Percentiles rank a stretch among this genome's conserved stretches.
Evolutionary conservation across 2,797 vertebrate genomes (phyloP).

Genomic region (Macropus fuliginosus): DNA sequence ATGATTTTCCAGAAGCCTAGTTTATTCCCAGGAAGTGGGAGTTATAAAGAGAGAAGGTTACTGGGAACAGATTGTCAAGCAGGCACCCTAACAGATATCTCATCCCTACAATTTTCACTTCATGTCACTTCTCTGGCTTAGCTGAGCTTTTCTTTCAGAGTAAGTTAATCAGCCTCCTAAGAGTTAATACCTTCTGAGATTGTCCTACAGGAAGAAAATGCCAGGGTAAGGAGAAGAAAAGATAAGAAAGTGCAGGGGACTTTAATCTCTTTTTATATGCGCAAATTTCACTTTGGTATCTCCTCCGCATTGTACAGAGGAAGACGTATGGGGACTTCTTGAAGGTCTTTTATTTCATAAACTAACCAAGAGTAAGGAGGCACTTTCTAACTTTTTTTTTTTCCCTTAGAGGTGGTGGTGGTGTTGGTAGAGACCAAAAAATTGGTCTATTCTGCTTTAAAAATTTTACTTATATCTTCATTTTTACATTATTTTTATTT

Average conservation of each 20-base stretch:
- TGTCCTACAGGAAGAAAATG: background rate
- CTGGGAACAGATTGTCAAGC: background rate
- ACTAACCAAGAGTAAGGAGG: background rate
- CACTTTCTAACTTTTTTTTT: background rate
- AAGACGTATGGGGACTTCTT: background rate
- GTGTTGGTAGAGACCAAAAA: background rate
- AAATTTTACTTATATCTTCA: background rate
- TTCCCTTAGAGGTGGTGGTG: background rate
- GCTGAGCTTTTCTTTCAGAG: background rate
- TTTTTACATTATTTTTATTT: background rate
- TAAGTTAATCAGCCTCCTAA: background rate
- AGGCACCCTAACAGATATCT: background rate
- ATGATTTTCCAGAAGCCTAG: background rate
- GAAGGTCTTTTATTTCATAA: background rate
- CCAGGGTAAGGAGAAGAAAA: background rate
- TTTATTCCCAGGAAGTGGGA: background rate
- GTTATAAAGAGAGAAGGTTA: background rate
- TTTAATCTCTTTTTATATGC: background rate
- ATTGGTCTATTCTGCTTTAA: background rate
- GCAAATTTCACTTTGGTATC: background rate
- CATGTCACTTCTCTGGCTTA: background rate
- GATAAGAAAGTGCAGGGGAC: background rate
- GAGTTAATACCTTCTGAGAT: background rate
- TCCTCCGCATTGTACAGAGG: background rate
- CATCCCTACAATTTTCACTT: background rate